Conservation (phyloP, 2,888 invertebrate genomes). For the Athripsodes cinereus region DNA sequence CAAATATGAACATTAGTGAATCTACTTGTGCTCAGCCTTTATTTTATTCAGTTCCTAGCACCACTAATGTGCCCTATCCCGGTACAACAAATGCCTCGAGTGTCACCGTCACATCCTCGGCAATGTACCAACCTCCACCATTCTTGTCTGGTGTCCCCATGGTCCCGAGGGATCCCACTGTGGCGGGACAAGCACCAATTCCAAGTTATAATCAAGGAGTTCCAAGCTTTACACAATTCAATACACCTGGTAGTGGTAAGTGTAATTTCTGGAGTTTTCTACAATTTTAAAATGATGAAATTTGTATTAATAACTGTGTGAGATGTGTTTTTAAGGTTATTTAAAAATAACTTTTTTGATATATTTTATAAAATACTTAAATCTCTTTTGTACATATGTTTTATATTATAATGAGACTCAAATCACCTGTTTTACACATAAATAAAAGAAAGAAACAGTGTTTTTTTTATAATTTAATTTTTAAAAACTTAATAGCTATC, state of each 20-base stretch:
- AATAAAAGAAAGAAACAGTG: no score
- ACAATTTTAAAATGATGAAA: no score
- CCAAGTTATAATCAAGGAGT: slow-evolving; percentile 16
- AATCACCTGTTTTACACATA: no score
- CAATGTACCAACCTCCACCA: slow-evolving; percentile 38
- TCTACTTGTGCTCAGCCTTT: slow-evolving; percentile 8
- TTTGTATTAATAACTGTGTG: no score
- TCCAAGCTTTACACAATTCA: slow-evolving; percentile 6
- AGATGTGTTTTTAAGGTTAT: no score
- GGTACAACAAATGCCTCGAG: not conserved
- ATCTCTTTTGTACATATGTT: no score
- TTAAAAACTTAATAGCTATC: no score
- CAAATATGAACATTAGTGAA: slow-evolving; percentile 13
- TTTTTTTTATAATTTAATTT: no score
- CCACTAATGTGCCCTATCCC: not conserved
- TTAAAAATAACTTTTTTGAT: no score
- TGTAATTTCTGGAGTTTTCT: no score
- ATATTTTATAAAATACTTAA: no score
- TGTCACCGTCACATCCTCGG: slow-evolving; percentile 31
- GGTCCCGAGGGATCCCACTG: slow-evolving; percentile 32
- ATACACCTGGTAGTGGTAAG: slow-evolving; percentile 44
- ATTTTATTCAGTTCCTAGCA: slow-evolving; percentile 11
- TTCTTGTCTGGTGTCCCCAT: slow-evolving; percentile 49
- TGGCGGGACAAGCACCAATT: slow-evolving; percentile 9
- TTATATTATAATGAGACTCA: no score